These are phyloP conservation scores for Threskiornis aethiopicus DNA, from an alignment of 2,797 vertebrate species.

Conservation along the genomic window DNA sequence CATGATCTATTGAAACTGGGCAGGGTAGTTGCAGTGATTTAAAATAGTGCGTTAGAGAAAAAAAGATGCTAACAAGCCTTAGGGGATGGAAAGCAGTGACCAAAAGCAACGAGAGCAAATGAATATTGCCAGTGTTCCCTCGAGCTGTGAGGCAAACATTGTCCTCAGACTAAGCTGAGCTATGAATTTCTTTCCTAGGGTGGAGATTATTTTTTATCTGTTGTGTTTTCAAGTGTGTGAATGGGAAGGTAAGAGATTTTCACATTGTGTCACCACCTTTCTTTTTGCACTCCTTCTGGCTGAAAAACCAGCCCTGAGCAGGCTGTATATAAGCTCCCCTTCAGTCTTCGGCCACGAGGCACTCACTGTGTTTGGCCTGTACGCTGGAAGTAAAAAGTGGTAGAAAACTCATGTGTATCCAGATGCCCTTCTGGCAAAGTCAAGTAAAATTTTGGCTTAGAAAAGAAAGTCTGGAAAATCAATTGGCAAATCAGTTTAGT, in stretches of 20 bases:
- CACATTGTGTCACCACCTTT: not conserved
- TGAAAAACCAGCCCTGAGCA: not conserved
- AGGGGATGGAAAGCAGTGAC: not conserved
- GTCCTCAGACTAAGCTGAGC: not conserved
- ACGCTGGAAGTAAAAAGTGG: not conserved
- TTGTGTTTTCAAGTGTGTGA: not conserved
- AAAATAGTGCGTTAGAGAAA: not conserved
- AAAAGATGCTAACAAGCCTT: not conserved
- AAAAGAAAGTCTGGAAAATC: not conserved
- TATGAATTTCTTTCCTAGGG: not conserved
- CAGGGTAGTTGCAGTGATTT: not conserved
- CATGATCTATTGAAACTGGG: not conserved
- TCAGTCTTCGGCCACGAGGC: not conserved
- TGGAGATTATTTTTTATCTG: not conserved
- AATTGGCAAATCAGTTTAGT: not conserved
- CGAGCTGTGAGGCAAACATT: not conserved
- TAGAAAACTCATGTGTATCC: not conserved
- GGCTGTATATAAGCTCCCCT: rapidly evolving
- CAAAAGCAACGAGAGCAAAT: not conserved
- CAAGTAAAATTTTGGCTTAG: not conserved
- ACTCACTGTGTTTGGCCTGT: not conserved
- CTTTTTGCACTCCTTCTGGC: rapidly evolving
- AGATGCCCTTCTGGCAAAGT: not conserved
- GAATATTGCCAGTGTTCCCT: not conserved
- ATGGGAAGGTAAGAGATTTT: not conserved